These are phyloP conservation scores for Hippoglossus hippoglossus DNA, from an alignment of 2,797 vertebrate genomes.

Conservation along the genomic window DNA sequence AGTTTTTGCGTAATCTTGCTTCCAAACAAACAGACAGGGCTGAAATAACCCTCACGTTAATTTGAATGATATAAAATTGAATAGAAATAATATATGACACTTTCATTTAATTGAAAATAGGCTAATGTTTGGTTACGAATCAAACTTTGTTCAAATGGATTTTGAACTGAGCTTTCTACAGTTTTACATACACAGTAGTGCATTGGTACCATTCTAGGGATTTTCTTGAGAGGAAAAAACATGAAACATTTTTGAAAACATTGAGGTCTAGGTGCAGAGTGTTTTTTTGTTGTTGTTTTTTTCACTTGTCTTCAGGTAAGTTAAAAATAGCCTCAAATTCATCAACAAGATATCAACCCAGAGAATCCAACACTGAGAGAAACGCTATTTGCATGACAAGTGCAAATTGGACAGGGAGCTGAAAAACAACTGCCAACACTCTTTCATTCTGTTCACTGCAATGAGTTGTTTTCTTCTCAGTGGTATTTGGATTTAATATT, in stretches of 20 bases:
- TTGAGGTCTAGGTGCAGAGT: not conserved
- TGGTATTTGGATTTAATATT: conserved; percentile 4
- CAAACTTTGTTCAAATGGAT: not conserved
- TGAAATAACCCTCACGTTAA: too few species aligned
- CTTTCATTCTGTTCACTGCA: not conserved
- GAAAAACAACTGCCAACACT: conserved; percentile 7
- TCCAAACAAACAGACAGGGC: too few species aligned
- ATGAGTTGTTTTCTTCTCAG: not conserved
- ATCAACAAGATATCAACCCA: too few species aligned
- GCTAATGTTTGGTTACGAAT: not conserved
- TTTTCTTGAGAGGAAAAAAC: not conserved
- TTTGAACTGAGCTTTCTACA: not conserved
- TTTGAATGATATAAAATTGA: too few species aligned
- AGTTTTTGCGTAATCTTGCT: too few species aligned
- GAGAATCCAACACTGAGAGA: conserved; percentile 1
- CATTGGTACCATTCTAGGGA: not conserved
- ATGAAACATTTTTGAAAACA: not conserved
- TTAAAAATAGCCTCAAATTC: too few species aligned
- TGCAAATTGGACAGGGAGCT: conserved; percentile 14
- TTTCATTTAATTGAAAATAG: too few species aligned
- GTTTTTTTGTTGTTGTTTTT: not conserved
- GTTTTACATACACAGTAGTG: not conserved
- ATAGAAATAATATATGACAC: too few species aligned
- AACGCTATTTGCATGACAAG: conserved; percentile 14
- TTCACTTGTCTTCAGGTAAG: too few species aligned